Evolutionary conservation across 2,113 vertebrate genomes (phyloP).

Genomic region (Numida meleagris): DNA sequence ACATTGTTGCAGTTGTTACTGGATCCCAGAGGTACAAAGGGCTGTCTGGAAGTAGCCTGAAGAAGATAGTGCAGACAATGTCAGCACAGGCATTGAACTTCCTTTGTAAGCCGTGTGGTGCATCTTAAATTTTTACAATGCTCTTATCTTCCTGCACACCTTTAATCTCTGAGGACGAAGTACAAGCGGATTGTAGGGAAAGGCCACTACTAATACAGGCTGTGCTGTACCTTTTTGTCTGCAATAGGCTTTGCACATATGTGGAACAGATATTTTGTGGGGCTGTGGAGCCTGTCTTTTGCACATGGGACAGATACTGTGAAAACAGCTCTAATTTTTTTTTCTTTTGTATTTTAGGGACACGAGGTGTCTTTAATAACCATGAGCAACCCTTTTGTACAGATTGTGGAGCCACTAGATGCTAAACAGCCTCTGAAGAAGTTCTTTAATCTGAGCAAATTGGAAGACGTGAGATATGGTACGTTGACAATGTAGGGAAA

Average conservation of each 20-base stretch:
- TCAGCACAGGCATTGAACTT: background rate
- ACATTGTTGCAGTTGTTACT: fast-evolving
- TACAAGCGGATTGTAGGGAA: background rate
- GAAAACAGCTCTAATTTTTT: background rate
- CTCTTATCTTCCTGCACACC: background rate
- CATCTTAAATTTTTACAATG: background rate
- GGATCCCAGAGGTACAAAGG: background rate
- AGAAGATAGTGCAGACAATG: background rate
- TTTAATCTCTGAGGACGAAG: background rate
- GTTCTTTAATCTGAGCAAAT: slow-evolving; percentile 91
- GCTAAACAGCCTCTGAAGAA: slow-evolving; percentile 80
- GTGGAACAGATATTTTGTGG: background rate
- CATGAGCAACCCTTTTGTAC: slow-evolving; percentile 87
- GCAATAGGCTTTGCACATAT: background rate
- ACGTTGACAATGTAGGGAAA: background rate
- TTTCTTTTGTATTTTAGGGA: slow-evolving; percentile 51
- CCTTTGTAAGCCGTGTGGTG: background rate
- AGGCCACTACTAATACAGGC: background rate
- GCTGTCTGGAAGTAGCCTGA: background rate
- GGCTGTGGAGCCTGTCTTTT: background rate
- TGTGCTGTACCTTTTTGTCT: background rate
- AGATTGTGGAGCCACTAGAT: slow-evolving; percentile 85
- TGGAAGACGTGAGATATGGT: slow-evolving; percentile 92
- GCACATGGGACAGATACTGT: fast-evolving
- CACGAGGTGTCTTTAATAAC: slow-evolving; percentile 8